Conservation (phyloP, 2,113 vertebrate genomes). For the Acanthisitta chloris region DNA sequence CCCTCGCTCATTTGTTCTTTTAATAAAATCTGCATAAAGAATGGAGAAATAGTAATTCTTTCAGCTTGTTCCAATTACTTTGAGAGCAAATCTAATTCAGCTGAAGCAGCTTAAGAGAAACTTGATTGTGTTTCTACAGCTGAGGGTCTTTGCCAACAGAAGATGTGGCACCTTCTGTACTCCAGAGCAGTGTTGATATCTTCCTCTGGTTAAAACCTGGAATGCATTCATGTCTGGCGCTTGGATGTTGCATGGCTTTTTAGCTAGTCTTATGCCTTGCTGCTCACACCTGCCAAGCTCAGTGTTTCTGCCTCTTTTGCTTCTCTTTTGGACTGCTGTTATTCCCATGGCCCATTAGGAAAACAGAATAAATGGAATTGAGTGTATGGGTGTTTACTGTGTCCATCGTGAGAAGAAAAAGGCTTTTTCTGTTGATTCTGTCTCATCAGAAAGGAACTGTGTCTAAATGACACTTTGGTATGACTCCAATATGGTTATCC, state of each 20-base stretch:
- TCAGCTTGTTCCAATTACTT: constrained; percentile 12
- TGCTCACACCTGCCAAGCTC: not conserved
- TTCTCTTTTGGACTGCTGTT: not conserved
- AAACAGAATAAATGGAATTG: not conserved
- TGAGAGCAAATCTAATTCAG: constrained; percentile 34
- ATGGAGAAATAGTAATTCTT: constrained; percentile 38
- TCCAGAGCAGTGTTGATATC: not conserved
- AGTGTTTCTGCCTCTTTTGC: not conserved
- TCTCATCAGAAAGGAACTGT: not conserved
- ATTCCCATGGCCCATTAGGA: not conserved
- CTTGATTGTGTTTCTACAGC: not conserved
- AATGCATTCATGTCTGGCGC: not conserved
- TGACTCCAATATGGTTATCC: fast-evolving
- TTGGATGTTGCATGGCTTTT: not conserved
- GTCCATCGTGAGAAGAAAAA: not conserved
- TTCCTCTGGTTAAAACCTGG: not conserved
- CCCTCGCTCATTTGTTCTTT: not conserved
- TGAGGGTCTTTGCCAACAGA: not conserved
- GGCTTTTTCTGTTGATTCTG: not conserved
- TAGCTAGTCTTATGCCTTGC: not conserved
- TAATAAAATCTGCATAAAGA: constrained; percentile 46
- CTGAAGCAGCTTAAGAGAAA: constrained; percentile 19
- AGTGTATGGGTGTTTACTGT: not conserved
- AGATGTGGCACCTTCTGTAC: not conserved
- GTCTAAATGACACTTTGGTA: not conserved